Conservation (phyloP, 2,888 invertebrate species). For the Ypsolopha sequella region DNA sequence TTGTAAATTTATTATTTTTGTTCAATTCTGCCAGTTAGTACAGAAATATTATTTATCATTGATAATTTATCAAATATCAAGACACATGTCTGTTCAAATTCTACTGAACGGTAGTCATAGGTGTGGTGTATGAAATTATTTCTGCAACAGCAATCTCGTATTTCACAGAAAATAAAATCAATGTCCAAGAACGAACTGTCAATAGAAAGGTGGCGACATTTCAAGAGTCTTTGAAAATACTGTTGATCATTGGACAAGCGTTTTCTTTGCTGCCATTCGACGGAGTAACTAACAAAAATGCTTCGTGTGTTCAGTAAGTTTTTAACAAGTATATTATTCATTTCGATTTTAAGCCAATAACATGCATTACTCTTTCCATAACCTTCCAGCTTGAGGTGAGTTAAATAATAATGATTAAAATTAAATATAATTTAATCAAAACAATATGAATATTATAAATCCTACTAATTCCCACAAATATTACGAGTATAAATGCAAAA, state of each 20-base stretch:
- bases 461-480: too few relatives aligned
- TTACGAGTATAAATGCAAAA: too few relatives aligned
- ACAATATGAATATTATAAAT: too few relatives aligned
- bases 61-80: too few relatives aligned
- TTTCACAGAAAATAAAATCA: constrained; percentile 43
- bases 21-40: too few relatives aligned
- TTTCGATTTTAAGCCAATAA: too few relatives aligned
- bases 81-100: constrained; percentile 31
- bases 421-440: too few relatives aligned
- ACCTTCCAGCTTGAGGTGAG: background rate
- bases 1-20: too few relatives aligned
- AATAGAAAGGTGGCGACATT: constrained; percentile 27
- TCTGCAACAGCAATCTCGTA: background rate
- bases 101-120: constrained; percentile 33
- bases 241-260: constrained; percentile 38
- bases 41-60: too few relatives aligned
- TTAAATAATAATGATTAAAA: too few relatives aligned
- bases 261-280: constrained; percentile 45
- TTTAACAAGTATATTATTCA: too few relatives aligned
- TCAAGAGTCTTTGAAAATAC: constrained; percentile 31
- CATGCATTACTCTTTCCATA: background rate
- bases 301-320: constrained; percentile 32
- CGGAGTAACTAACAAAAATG: constrained; percentile 30
- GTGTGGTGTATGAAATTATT: background rate
- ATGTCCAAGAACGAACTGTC: constrained; percentile 20